These are phyloP conservation scores for Eptatretus atami DNA, from an alignment of 2,797 vertebrate genomes.

Conservation along the genomic window DNA sequence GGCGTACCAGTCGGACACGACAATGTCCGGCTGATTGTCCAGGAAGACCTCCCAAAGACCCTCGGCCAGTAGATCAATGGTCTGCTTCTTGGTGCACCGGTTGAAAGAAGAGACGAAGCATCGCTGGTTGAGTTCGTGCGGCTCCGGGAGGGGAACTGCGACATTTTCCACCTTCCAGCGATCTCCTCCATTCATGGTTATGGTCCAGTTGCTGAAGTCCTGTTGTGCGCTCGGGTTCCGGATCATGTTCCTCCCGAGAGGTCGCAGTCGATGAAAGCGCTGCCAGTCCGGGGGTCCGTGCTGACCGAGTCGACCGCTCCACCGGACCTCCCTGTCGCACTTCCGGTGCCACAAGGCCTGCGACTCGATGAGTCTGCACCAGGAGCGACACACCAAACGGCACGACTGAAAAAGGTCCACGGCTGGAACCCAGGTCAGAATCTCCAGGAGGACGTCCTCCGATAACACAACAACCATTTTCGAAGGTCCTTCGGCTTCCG, in stretches of 20 bases:
- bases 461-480: slow-evolving; percentile 11
- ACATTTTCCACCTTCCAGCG: background rate
- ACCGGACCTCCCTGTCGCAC: background rate
- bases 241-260: background rate
- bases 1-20: slow-evolving; percentile 6
- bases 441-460: slow-evolving; percentile 27
- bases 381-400: background rate
- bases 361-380: background rate
- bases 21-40: slow-evolving; percentile 7
- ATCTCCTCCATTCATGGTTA: background rate
- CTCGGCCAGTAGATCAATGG: slow-evolving; percentile 2
- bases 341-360: background rate
- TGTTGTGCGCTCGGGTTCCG: background rate
- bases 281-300: background rate
- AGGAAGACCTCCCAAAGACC: slow-evolving; percentile 6
- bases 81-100: slow-evolving; percentile 5
- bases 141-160: background rate
- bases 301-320: background rate
- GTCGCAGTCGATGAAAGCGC: background rate
- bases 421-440: slow-evolving; percentile 28
- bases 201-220: background rate
- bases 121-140: background rate
- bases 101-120: slow-evolving; percentile 1
- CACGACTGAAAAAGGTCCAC: slow-evolving; percentile 18
- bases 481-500: too few relatives aligned